phyloP scores from a whole-genome alignment of 2,113 vertebrate species.

The Chascanopsetta lugubris region DNA sequence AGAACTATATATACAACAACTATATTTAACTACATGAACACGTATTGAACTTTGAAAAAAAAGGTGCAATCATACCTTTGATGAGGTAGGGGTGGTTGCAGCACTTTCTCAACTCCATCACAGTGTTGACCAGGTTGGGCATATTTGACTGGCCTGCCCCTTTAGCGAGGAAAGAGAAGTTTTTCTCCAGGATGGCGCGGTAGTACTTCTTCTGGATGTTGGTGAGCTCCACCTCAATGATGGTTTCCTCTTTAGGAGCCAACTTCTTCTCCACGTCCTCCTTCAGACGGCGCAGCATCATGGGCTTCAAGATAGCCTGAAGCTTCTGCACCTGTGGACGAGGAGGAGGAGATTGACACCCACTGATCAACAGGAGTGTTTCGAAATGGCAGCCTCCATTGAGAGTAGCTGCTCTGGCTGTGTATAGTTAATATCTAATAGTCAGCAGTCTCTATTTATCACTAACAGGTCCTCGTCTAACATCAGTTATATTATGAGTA shows the following conservation, averaged over 20 bases:
- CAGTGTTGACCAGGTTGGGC: conserved; percentile 97
- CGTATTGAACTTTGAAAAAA: conserved; percentile 5
- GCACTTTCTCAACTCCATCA: conserved; percentile 99
- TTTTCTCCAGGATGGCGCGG: conserved; percentile 95
- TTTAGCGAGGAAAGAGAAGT: conserved; percentile 98
- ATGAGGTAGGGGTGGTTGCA: conserved; percentile 99
- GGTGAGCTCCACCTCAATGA: conserved; percentile 98
- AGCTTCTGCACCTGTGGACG: conserved; percentile 92
- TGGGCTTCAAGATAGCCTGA: conserved; percentile 96
- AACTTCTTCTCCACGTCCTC: conserved; percentile 99
- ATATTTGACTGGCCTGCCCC: conserved; percentile 96
- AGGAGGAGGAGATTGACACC: conserved; percentile 17
- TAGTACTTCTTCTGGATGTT: conserved; percentile 99
- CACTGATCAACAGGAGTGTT: no score
- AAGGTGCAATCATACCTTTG: conserved; percentile 85
- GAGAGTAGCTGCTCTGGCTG: no score
- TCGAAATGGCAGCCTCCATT: no score
- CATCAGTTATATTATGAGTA: no score
- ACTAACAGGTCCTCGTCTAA: no score
- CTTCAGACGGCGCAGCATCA: conserved; percentile 97
- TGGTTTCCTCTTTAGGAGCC: conserved; percentile 98
- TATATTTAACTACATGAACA: neutral
- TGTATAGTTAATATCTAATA: no score
- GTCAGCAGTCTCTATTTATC: no score
- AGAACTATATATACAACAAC: neutral